Base-by-base conservation (phyloP, 2,888 invertebrate genomes). In the Pherbina coryleti region DNA sequence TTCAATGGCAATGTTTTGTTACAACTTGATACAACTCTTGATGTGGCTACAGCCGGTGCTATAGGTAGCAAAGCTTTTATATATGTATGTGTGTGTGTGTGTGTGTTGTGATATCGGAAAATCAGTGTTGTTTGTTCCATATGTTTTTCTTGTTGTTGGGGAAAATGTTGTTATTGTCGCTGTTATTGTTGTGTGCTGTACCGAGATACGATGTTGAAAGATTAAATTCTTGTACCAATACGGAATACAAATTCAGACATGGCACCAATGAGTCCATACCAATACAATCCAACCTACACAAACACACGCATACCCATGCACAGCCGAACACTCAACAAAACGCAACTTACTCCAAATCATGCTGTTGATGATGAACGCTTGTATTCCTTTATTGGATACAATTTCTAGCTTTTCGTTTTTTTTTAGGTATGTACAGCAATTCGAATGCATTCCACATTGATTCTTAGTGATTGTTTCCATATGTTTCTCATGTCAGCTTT, bases 11-110 rank as follows among this genome's bases (percentile, higher is more conserved):
- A 37, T 19, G 19, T 67, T 67, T 67, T 22, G 67, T 67, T 44
- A 67, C 67, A 67, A 67, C 67, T 67, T 34, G 67, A 67, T 67
- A 37, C 67, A 67, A 37, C 44, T n/a, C n/a, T 37, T 19, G 44
- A 67, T 67, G 37, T 22, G 67, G 67, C 19, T 11, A 22, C 37
- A 67, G 22, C 19, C 22, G 55, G 19, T 22, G 19, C 55, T 55
- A 8, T 55, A 9, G 19, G 19, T 28, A 37, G 19, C 9, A 37
- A 11, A 37, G 28, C 9, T 19, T 5, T n/a, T n/a, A n/a, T n/a
- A n/a, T n/a, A n/a, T n/a, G n/a, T n/a, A n/a, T n/a, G n/a, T n/a
- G n/a, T n/a, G n/a, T 37, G n/a, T 67, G 8, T 67, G 67, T 19
- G 2, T 44, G 44, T 67, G 5, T 44, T 67, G 34, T 37, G 67